Conservation (phyloP, 2,888 invertebrate species). For the Lamproptera curius region DNA sequence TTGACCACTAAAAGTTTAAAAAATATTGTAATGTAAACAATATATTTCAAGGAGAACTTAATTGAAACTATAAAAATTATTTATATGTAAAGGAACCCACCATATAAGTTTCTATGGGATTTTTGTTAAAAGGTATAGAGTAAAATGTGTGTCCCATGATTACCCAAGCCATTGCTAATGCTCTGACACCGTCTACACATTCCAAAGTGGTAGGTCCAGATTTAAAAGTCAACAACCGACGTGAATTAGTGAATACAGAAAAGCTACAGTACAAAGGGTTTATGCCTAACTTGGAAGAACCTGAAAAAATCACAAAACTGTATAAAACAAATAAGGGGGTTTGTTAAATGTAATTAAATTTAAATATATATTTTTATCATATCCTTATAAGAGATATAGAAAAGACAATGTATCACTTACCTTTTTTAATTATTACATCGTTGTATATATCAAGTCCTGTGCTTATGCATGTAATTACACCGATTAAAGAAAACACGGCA, state of each 20-base stretch:
- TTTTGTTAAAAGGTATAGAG: conserved; percentile 11
- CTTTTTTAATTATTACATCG: conserved; percentile 4
- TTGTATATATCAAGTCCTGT: conserved; percentile 10
- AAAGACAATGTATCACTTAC: conserved; percentile 1
- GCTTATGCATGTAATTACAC: conserved; percentile 6
- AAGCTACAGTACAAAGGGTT: conserved; percentile 22
- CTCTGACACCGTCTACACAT: conserved; percentile 59
- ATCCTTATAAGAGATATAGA: too few relatives aligned
- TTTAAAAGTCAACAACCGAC: conserved; percentile 41
- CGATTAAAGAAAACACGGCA: conserved; percentile 10
- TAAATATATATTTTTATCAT: too few relatives aligned
- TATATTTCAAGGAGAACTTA: too few relatives aligned
- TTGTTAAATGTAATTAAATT: too few relatives aligned
- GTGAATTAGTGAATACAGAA: conserved; percentile 50
- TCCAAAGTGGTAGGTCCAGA: conserved; percentile 37
- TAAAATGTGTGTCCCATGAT: conserved; percentile 47
- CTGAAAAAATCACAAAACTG: too few relatives aligned
- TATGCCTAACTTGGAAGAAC: conserved; percentile 2
- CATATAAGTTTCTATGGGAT: conserved; percentile 24
- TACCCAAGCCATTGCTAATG: conserved; percentile 61
- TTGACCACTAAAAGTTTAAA: too few relatives aligned
- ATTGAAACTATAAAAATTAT: too few relatives aligned
- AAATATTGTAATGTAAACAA: too few relatives aligned
- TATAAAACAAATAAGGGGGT: too few relatives aligned
- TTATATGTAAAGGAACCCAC: too few relatives aligned